Evolutionary conservation across 2,888 invertebrate species (phyloP), one percentile per base, ranked within the genome.

Genomic region (Stenotaenia linearis): DNA sequence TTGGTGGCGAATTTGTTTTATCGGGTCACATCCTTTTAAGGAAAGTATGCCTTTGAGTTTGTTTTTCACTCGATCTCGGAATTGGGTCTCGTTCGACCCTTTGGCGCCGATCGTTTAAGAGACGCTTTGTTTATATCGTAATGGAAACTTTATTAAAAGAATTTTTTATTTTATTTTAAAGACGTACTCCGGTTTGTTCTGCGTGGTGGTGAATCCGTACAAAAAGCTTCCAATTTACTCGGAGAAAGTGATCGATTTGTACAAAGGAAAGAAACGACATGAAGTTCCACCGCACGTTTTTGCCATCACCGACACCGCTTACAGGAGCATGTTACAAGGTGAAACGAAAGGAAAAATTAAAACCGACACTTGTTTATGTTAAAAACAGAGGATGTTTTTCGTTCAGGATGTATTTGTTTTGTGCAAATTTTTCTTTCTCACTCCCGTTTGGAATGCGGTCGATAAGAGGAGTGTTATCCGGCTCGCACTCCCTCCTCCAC

Each of bases 131-230:
- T 76, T 76, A 76, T 76, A 30, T 76, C 18, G 10, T 23, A 75
- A 75, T 7, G 6, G 2, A 9, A 75, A 7, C 4, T 30, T 10
- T 30, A 15, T 28, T 23, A 75, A 18, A 56, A 9, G n/a, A 1
- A 28, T 45, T 45, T 56, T 56, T 79, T 74, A 82, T 35, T 81
- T 79, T 30, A 40, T 37, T 81, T 89, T 91, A 35, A 91, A 99
- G 98, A 99, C 99, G 84, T 99, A 99, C 89, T 99, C 99, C 83
- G 99, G 99, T 83, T 93, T 99, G 84, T 99, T 99, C 91, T 99
- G 99, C 89, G 99, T 99, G 86, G 99, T 99, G 84, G 97, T 99
- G 84, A 99, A 99, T 89, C 99, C 99, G 3, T 99, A 99, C 92
- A 97, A 97, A 90, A 93, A 94, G 88, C 90, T 99, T 86, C 98